Evolutionary conservation across 2,113 vertebrate species (phyloP).

Genomic region (Pseudorasbora parva): DNA sequence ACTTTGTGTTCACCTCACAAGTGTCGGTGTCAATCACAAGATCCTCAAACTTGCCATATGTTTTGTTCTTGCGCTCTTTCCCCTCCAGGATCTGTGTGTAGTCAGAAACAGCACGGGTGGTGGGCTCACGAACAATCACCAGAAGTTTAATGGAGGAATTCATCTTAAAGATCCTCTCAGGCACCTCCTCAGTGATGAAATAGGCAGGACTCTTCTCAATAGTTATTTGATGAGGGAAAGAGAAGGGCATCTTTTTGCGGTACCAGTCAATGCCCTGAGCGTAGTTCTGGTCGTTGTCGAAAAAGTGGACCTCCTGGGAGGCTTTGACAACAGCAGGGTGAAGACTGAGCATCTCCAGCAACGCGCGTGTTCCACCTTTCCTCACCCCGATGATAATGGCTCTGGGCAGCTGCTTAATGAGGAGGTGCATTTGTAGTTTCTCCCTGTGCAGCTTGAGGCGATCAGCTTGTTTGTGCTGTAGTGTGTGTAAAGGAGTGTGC

Average conservation of each 20-base stretch:
- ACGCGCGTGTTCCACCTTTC: conserved; percentile 67
- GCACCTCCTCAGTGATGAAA: conserved; percentile 95
- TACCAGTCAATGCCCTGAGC: conserved; percentile 95
- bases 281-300: conserved; percentile 95
- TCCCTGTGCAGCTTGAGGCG: conserved; percentile 88
- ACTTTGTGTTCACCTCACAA: conserved; percentile 95
- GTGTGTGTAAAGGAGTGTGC: conserved; percentile 82
- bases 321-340: conserved; percentile 95
- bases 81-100: conserved; percentile 97
- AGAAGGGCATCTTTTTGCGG: conserved; percentile 95
- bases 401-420: conserved; percentile 92
- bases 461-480: conserved; percentile 88
- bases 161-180: conserved; percentile 97
- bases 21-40: conserved; percentile 89
- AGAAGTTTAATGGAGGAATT: conserved; percentile 95
- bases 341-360: conserved; percentile 96
- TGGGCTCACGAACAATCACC: conserved; percentile 94
- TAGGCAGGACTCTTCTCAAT: conserved; percentile 97
- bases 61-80: conserved; percentile 96
- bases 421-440: conserved; percentile 85
- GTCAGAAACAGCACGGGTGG: conserved; percentile 93
- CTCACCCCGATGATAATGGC: conserved; percentile 96
- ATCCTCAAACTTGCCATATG: conserved; percentile 94
- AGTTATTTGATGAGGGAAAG: conserved; percentile 94
- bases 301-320: conserved; percentile 97